Evolutionary conservation across 1,140 invertebrate genomes (phyloP).

Genomic region (Saccostrea echinata): DNA sequence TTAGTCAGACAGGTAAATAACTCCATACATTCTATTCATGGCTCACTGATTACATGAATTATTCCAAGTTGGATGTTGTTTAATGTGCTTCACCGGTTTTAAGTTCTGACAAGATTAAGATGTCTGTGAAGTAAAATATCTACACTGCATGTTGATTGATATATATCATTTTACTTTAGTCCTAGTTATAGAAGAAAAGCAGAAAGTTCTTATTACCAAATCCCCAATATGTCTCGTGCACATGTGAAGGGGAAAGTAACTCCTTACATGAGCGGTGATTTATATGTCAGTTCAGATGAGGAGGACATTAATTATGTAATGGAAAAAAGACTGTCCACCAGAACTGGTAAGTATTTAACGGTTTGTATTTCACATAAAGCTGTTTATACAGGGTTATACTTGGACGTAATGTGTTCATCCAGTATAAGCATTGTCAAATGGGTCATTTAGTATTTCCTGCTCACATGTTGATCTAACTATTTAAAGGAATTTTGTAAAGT

Average conservation of each 20-base stretch:
- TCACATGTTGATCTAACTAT: not conserved
- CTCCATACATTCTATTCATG: not conserved
- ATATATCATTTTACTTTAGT: constrained; percentile 40
- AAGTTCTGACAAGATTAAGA: not conserved
- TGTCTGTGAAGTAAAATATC: not conserved
- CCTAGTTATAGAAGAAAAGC: constrained; percentile 62
- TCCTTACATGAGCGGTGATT: not conserved
- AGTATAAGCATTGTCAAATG: not conserved
- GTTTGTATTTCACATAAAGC: not conserved
- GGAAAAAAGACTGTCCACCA: not conserved
- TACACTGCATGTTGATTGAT: not conserved
- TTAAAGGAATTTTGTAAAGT: not conserved
- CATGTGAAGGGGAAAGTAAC: constrained; percentile 39
- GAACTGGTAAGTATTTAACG: not conserved
- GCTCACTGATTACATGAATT: constrained; percentile 17
- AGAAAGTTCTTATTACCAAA: constrained; percentile 56
- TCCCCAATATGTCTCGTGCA: constrained; percentile 66
- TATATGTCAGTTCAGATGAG: constrained; percentile 51
- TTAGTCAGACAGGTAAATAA: constrained; percentile 7
- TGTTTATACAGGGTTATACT: not conserved
- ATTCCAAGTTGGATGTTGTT: constrained; percentile 18
- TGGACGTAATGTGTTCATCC: not conserved
- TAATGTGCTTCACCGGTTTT: not conserved
- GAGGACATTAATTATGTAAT: constrained; percentile 14
- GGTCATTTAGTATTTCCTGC: not conserved